Evolutionary conservation across 2,797 vertebrate species (phyloP).

Genomic region (Perodicticus potto): DNA sequence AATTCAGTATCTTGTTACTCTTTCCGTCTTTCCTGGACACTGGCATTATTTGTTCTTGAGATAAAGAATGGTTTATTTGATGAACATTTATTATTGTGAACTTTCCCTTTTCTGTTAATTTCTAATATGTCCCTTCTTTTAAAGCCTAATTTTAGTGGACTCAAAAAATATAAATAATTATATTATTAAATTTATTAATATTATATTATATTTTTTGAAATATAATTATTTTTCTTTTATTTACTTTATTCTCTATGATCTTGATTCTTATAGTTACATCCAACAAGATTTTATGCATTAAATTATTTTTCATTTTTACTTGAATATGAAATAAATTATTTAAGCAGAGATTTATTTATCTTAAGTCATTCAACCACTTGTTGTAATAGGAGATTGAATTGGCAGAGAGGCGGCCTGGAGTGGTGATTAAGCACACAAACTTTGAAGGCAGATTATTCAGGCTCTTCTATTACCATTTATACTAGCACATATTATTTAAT

Average conservation of each 20-base stretch:
- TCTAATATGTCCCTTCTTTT: neutral
- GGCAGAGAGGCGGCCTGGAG: neutral
- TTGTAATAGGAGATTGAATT: neutral
- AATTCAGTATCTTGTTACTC: conserved; percentile 40
- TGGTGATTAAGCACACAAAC: neutral
- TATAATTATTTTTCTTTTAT: conserved; percentile 8
- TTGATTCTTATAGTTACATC: neutral
- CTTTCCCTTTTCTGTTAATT: neutral
- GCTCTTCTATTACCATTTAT: neutral
- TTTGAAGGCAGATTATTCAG: neutral
- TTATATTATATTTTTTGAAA: neutral
- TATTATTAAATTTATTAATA: too few relatives aligned
- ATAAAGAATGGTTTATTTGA: conserved; percentile 45
- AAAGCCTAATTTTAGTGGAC: conserved; percentile 5
- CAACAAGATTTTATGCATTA: neutral
- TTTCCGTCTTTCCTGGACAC: conserved; percentile 45
- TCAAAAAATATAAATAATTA: neutral
- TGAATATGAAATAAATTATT: neutral
- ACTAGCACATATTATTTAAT: neutral
- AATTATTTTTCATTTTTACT: neutral
- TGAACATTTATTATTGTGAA: neutral
- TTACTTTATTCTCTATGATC: neutral
- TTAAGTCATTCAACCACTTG: neutral
- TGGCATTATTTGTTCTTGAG: conserved; percentile 23
- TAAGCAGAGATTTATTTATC: neutral